Conservation (phyloP, 2,888 invertebrate species). For the Euspilapteryx auroguttella region DNA sequence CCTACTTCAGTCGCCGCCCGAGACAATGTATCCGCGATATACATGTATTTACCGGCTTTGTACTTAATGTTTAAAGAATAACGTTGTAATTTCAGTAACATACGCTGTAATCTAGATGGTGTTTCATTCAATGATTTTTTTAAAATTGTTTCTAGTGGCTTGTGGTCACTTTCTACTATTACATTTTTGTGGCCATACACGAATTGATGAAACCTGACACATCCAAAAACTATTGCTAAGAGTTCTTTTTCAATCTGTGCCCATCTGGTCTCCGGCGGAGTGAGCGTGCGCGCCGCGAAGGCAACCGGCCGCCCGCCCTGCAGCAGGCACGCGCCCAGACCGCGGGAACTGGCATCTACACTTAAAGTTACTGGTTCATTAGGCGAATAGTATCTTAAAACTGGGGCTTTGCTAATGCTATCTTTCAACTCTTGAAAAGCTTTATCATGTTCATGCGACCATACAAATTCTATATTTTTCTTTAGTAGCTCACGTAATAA, state of each 20-base stretch:
- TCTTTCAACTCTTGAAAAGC: conserved; percentile 3
- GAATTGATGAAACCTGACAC: conserved; percentile 6
- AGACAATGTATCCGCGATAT: conserved; percentile 1
- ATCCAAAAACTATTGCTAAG: too few relatives aligned
- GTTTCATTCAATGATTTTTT: conserved; percentile 11
- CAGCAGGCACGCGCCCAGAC: too few relatives aligned
- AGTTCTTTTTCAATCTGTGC: too few relatives aligned
- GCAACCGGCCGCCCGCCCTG: too few relatives aligned
- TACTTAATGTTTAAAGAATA: background rate
- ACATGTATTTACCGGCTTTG: background rate
- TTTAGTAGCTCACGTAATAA: conserved; percentile 6
- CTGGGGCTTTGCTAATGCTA: conserved; percentile 5
- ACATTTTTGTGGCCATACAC: conserved; percentile 9
- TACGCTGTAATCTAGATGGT: conserved; percentile 14
- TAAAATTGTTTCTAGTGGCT: conserved; percentile 15
- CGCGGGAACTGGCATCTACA: conserved; percentile 7
- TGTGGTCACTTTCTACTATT: conserved; percentile 15
- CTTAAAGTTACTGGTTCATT: conserved; percentile 6
- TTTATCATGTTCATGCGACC: conserved; percentile 5
- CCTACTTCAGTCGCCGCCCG: background rate
- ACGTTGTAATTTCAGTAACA: conserved; percentile 6
- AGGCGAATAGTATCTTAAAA: conserved; percentile 5
- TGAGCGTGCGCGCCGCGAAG: conserved; percentile 1
- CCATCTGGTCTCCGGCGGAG: background rate
- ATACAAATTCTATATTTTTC: conserved; percentile 4